phyloP scores from a whole-genome alignment of 2,888 invertebrate species.

The Nasonia oneida region DNA sequence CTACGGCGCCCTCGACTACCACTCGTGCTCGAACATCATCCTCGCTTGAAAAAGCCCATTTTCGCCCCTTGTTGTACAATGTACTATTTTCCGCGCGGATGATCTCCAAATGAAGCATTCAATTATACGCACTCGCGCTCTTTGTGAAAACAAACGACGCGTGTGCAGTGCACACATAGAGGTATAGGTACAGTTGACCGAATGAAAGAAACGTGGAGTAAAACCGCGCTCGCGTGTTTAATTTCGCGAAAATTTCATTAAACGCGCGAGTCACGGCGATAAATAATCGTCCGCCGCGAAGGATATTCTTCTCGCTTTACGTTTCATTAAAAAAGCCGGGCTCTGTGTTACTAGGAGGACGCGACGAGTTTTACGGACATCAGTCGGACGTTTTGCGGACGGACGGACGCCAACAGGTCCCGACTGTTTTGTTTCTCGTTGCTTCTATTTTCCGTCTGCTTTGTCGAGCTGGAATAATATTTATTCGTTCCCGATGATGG shows the following conservation, averaged over 20 bases:
- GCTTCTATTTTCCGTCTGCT: background rate
- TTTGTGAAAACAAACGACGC: background rate
- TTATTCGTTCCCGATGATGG: background rate
- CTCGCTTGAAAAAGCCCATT: no score
- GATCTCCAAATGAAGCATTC: conserved; percentile 37
- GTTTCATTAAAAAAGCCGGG: conserved; percentile 37
- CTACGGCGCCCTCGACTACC: no score
- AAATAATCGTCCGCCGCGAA: conserved; percentile 45
- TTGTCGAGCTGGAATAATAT: background rate
- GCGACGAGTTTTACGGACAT: background rate
- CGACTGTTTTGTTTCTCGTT: background rate
- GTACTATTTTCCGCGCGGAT: background rate
- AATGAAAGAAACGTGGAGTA: background rate
- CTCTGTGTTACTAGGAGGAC: background rate
- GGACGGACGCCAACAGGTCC: background rate
- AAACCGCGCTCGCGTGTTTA: conserved; percentile 30
- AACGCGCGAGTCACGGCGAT: conserved; percentile 29
- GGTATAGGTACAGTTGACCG: background rate
- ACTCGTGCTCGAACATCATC: no score
- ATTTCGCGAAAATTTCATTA: conserved; percentile 60
- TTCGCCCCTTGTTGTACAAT: no score
- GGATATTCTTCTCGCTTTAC: conserved; percentile 17
- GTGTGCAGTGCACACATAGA: background rate
- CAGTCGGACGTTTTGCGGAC: background rate
- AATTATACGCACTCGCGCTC: background rate